phyloP scores from a whole-genome alignment of 1,140 invertebrate genomes.

The Drosophila biarmipes region DNA sequence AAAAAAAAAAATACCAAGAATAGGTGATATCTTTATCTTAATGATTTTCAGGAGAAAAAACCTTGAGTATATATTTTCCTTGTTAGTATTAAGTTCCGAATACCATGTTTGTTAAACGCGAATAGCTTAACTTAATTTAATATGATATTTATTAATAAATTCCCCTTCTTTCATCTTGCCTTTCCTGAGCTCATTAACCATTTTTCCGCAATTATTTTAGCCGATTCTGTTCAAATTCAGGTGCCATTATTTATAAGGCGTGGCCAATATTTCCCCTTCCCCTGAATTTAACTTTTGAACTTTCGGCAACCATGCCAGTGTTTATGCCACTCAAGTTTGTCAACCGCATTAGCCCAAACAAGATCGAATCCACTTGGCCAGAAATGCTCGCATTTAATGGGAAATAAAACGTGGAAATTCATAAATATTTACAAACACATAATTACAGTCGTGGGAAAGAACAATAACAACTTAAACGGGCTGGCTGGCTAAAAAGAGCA shows the following conservation, averaged over 20 bases:
- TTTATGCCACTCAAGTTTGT: slow-evolving; percentile 41
- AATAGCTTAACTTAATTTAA: no score
- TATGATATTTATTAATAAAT: no score
- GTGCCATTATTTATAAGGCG: neutral
- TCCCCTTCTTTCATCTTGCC: neutral
- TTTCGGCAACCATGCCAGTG: neutral
- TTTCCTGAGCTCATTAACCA: neutral
- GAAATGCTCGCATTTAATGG: slow-evolving; percentile 48
- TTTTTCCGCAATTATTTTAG: neutral
- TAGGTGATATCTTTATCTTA: no score
- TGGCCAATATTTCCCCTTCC: neutral
- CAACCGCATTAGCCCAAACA: slow-evolving; percentile 45
- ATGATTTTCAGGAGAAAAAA: no score
- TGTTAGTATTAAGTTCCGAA: no score
- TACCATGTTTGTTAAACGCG: no score
- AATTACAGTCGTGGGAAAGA: slow-evolving; percentile 68
- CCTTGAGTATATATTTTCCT: no score
- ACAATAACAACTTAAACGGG: slow-evolving; percentile 46
- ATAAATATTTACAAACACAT: slow-evolving; percentile 72
- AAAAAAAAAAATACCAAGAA: no score
- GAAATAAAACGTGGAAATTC: slow-evolving; percentile 43
- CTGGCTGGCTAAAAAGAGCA: slow-evolving; percentile 27
- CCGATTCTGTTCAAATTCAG: neutral
- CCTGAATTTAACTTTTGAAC: slow-evolving; percentile 1
- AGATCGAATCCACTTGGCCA: slow-evolving; percentile 43